Evolutionary conservation across 2,113 vertebrate genomes (phyloP).

Genomic region (Halcyon senegalensis): DNA sequence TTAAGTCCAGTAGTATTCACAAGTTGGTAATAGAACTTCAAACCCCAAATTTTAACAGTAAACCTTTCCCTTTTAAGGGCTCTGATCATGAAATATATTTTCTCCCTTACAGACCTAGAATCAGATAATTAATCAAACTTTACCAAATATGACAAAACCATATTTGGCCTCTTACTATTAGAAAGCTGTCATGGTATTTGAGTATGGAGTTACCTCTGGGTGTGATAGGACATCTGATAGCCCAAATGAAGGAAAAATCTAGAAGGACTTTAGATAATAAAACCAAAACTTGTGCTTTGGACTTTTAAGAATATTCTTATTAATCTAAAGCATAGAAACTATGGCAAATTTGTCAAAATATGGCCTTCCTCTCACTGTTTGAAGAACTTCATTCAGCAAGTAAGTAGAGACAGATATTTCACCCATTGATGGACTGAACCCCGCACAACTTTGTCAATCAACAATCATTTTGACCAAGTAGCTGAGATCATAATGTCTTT

Average conservation of each 20-base stretch:
- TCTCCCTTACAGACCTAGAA: neutral
- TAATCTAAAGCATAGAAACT: neutral
- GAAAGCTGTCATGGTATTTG: neutral
- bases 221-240: neutral
- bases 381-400: neutral
- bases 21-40: neutral
- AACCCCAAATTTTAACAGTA: neutral
- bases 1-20: neutral
- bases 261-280: neutral
- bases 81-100: neutral
- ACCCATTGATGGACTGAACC: neutral
- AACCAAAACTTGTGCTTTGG: neutral
- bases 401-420: neutral
- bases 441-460: neutral
- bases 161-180: neutral
- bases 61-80: neutral
- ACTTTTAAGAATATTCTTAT: neutral
- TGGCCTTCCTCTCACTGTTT: neutral
- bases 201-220: neutral
- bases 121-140: neutral
- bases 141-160: neutral
- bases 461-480: neutral
- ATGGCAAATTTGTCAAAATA: neutral
- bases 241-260: neutral
- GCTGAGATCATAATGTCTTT: neutral